Evolutionary conservation across 2,113 vertebrate genomes (phyloP).

Genomic region (Gyps fulvus): DNA sequence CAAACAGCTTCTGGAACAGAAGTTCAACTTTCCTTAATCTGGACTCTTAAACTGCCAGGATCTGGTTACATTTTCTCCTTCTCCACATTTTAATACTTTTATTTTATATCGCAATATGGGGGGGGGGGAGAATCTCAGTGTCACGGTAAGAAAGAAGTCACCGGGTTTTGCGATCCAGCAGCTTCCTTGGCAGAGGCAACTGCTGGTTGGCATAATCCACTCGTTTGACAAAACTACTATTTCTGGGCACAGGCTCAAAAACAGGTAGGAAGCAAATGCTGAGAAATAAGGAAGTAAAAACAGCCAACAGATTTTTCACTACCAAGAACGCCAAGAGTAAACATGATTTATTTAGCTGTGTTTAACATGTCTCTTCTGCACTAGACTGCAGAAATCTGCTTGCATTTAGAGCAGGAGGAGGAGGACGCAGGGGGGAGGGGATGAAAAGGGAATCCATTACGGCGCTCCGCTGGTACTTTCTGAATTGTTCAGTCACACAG

Average conservation of each 20-base stretch:
- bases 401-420: conserved; percentile 60
- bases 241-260: conserved; percentile 87
- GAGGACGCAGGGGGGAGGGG: background rate
- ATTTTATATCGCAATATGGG: conserved; percentile 48
- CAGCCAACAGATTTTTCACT: conserved; percentile 80
- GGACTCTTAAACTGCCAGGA: conserved; percentile 4
- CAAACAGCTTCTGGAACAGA: conserved; percentile 31
- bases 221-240: conserved; percentile 85
- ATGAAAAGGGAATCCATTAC: conserved; percentile 42
- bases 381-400: conserved; percentile 67
- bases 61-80: background rate
- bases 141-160: conserved; percentile 73
- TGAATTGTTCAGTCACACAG: conserved; percentile 49
- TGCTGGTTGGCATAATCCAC: conserved; percentile 79
- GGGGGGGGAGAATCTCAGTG: conserved; percentile 52
- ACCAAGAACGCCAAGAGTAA: conserved; percentile 78
- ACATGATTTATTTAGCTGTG: conserved; percentile 83
- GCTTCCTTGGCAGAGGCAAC: conserved; percentile 77
- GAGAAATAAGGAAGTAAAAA: conserved; percentile 84
- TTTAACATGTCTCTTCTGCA: conserved; percentile 72
- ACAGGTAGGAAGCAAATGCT: conserved; percentile 88
- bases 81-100: conserved; percentile 53
- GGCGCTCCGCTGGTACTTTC: conserved; percentile 32
- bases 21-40: conserved; percentile 21
- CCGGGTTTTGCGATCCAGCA: conserved; percentile 78